These are phyloP conservation scores for Octopus bimaculoides DNA, from an alignment of 1,140 invertebrate genomes.

Conservation along the genomic window DNA sequence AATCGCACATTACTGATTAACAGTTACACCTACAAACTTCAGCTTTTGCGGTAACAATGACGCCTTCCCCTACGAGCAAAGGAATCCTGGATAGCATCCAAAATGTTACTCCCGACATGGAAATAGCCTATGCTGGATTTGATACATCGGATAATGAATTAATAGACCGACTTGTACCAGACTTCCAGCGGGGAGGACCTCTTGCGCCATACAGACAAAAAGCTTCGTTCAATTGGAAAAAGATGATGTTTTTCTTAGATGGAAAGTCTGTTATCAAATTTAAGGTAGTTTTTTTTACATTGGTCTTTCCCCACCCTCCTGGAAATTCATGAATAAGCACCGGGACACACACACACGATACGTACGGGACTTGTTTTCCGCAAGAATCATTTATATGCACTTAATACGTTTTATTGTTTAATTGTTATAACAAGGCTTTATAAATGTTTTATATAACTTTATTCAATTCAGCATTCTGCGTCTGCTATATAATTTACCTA, in stretches of 20 bases:
- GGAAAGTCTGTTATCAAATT: slow-evolving; percentile 56
- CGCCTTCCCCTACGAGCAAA: slow-evolving; percentile 17
- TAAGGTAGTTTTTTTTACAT: too few species aligned
- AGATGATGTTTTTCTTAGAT: slow-evolving; percentile 71
- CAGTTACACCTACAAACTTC: slow-evolving; percentile 21
- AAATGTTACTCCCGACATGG: background rate
- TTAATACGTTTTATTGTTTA: too few species aligned
- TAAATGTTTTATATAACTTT: too few species aligned
- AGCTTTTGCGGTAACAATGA: slow-evolving; percentile 21
- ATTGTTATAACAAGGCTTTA: too few species aligned
- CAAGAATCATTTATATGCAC: too few species aligned
- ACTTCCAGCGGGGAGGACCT: slow-evolving; percentile 61
- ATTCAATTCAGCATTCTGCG: too few species aligned
- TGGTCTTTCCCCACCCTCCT: too few species aligned
- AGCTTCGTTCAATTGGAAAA: slow-evolving; percentile 78
- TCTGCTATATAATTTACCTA: too few species aligned
- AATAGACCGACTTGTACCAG: slow-evolving; percentile 31
- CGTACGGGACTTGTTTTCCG: too few species aligned
- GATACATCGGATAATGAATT: slow-evolving; percentile 21
- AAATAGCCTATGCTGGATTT: background rate
- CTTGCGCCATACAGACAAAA: slow-evolving; percentile 70
- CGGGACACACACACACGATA: too few species aligned
- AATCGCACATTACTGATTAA: background rate
- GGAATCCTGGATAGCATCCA: slow-evolving; percentile 2
- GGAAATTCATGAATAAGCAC: too few species aligned